Base-by-base conservation (phyloP, 2,888 invertebrate species). In the Nephrotoma appendiculata region DNA sequence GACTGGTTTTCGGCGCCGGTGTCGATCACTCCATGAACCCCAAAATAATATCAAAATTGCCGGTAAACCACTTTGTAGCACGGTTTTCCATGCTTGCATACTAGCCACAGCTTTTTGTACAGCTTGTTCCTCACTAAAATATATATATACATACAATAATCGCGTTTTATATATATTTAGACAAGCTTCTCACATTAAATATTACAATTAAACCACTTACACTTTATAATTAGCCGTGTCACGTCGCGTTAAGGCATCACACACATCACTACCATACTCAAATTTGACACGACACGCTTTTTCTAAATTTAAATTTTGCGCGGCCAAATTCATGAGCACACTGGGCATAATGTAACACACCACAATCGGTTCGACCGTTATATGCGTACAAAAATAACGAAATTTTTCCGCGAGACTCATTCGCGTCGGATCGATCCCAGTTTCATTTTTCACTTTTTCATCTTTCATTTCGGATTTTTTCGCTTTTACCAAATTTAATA, bases 261-360 rank as follows among this genome's bases (percentile, higher is more conserved):
- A 97, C 2, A 96, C 93, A 88, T 94, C 94, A 87, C 94, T 94
- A 0, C 95, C 93, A 89, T 95, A 96, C 6, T 92, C 93, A 89
- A 97, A 93, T 91, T 97, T 97, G 0, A 97, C 96, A 88, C 96
- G 92, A 90, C 97, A 97, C 0, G 97, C 97, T 91, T 97, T 97
- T 91, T 97, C 97, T 89, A 97, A 92, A 90, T 96, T 96, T 86
- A 97, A 92, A 91, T 97, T 97, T 91, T 97, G 97, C 57, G 96
- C 96, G 31, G 96, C 96, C 88, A 97, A 90, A 85, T 95, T 94
- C 1, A 96, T 95, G 12, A 94, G 90, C 5, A 94, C 94, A 87
- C 94, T 94, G 2, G 95, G 94, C 88, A 95, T 91, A 0, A 95
- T 93, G 89, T 94, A 95, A 87, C 93, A 94, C 1, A 94, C 93